These are phyloP conservation scores for Nylanderia fulva DNA, from an alignment of 1,140 invertebrate species.

Conservation along the genomic window DNA sequence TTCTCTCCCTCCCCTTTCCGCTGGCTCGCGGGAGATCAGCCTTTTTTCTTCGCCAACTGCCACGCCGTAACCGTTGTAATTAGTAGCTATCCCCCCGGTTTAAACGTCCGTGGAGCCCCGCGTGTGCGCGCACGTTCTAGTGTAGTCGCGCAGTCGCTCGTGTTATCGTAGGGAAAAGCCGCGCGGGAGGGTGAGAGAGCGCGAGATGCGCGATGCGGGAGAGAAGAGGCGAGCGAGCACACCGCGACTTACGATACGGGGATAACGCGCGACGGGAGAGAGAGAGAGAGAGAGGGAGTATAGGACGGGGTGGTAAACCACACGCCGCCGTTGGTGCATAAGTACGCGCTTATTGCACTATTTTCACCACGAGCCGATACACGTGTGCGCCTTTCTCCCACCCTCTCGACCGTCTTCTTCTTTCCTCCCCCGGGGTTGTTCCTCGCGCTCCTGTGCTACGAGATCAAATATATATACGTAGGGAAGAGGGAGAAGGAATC, in stretches of 20 bases:
- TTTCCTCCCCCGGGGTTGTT: not conserved
- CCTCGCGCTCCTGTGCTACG: constrained; percentile 21
- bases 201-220: constrained; percentile 13
- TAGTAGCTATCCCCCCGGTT: constrained; percentile 74
- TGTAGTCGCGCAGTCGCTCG: constrained; percentile 34
- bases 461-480: no score
- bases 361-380: constrained; percentile 73
- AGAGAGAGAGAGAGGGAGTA: not conserved
- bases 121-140: constrained; percentile 54
- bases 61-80: constrained; percentile 75
- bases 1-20: not conserved
- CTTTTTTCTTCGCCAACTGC: constrained; percentile 67
- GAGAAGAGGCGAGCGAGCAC: no score
- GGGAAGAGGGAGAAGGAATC: constrained; percentile 16
- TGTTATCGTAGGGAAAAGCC: constrained; percentile 33
- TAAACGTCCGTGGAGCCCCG: constrained; percentile 65
- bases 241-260: constrained; percentile 30
- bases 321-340: constrained; percentile 70
- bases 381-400: constrained; percentile 59
- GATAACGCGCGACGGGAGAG: not conserved
- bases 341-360: constrained; percentile 73
- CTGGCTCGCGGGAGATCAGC: constrained; percentile 51
- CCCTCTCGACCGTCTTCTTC: not conserved
- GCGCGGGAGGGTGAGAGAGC: not conserved
- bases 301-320: constrained; percentile 63